A percentile compares a stretch with the other conserved stretches of the same genome.
Conservation (phyloP, 2,797 vertebrate genomes). For the Phalanger gymnotis region DNA sequence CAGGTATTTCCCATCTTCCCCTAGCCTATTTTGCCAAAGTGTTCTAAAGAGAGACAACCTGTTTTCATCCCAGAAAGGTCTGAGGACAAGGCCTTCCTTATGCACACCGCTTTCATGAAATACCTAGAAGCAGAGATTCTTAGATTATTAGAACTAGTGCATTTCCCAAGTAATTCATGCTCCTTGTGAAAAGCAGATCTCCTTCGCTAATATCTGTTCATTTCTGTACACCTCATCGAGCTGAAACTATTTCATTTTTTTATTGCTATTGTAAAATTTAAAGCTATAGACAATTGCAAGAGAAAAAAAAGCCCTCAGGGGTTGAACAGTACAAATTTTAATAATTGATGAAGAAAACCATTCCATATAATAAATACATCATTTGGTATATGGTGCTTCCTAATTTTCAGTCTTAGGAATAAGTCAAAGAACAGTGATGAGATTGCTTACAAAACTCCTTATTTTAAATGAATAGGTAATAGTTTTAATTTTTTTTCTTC, state of each 20-base stretch:
- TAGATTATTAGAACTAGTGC: neutral
- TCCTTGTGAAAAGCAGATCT: neutral
- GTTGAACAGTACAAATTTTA: constrained; percentile 54
- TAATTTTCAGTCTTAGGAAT: constrained; percentile 50
- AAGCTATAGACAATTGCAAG: constrained; percentile 54
- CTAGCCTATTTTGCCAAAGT: neutral
- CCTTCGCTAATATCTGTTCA: fast-evolving
- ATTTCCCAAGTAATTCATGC: neutral
- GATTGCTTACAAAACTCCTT: neutral
- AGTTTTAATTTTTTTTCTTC: constrained; percentile 6
- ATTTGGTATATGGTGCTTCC: neutral
- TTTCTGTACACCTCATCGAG: neutral
- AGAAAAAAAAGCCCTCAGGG: neutral
- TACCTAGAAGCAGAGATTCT: too few relatives aligned
- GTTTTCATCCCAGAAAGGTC: neutral
- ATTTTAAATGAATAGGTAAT: neutral
- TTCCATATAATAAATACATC: constrained; percentile 11
- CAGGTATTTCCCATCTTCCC: neutral
- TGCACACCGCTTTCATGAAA: neutral
- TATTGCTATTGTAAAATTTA: constrained; percentile 59
- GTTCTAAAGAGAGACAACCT: neutral
- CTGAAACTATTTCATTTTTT: constrained; percentile 15
- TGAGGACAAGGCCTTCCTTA: neutral
- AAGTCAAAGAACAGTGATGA: constrained; percentile 8
- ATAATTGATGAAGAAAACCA: constrained; percentile 59